Base-by-base conservation (phyloP, 30 jellyfish, hydroid and myxozoan species). In the Morbakka virulenta region DNA sequence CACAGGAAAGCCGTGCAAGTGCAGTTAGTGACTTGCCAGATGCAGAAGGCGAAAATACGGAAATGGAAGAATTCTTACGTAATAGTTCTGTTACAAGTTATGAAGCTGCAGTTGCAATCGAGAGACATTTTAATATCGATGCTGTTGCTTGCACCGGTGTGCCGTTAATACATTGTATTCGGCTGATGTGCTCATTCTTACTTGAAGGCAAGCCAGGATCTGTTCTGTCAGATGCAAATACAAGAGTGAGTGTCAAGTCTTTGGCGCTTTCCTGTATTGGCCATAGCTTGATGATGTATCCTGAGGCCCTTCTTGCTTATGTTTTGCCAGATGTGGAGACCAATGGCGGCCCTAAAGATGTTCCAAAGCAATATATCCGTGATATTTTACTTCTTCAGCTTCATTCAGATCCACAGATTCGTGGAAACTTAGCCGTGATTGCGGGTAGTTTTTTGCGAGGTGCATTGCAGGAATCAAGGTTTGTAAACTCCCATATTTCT, bases 101-200 rank as follows among this genome's bases (percentile, higher is more conserved):
- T 50, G 98, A 79, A 52, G 92, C 89, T 32, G 36, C 68, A 62
- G 93, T 83, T 50, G 98, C 94, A 35, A 65, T 84, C 36, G 96
- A 92, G 82, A 36, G 89, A 72, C 87, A 84, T 31, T 84, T 92
- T 25, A 92, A 85, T 82, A 80, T 92, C 64, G 98, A 92, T 62
- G 96, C 98, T 47, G 96, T 92, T 28, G 89, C 98, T 6, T 92
- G 98, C 66, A 69, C 94, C 27, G 98, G 96, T 14, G 96, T 92
- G 32, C 98, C 98, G 1, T 52, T 81, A 12, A 82, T 92, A 28
- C 96, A 92, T 50, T 92, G 96, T 66, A 93, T 92, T 0, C 89
- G 98, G 32, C 80, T 92, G 35, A 85, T 92, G 95, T 92, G 98
- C 62, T 92, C 98, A 30, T 92, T 92, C 34, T 79, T 92, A 20